Percentiles rank a stretch among this genome's conserved stretches.
Conservation (phyloP, 2,113 vertebrate genomes). For the Paralichthys olivaceus region DNA sequence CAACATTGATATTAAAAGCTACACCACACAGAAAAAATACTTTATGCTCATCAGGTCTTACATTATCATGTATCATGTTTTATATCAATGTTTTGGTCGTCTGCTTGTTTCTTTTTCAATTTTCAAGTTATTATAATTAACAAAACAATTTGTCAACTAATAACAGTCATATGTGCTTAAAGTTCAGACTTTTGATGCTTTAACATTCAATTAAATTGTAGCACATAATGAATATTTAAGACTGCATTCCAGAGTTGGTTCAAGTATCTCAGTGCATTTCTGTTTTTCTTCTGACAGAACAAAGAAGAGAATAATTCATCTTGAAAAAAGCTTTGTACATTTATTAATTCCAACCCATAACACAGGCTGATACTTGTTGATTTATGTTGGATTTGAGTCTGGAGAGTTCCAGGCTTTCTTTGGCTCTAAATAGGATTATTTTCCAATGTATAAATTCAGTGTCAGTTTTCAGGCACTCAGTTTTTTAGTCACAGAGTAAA, state of each 20-base stretch:
- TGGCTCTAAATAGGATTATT: slow-evolving; percentile 44
- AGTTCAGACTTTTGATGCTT: too few species aligned
- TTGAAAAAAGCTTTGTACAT: slow-evolving; percentile 35
- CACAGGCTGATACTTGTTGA: slow-evolving; percentile 39
- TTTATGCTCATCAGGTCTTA: too few species aligned
- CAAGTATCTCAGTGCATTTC: too few species aligned
- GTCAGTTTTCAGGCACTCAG: slow-evolving; percentile 39
- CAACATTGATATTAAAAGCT: too few species aligned
- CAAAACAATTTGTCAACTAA: too few species aligned
- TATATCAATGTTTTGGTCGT: too few species aligned
- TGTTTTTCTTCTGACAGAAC: slow-evolving; percentile 41
- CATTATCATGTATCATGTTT: too few species aligned
- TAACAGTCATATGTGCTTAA: neutral
- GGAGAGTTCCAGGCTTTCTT: slow-evolving; percentile 39
- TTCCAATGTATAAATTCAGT: slow-evolving; percentile 51
- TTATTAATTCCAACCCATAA: slow-evolving; percentile 51
- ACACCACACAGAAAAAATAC: too few species aligned
- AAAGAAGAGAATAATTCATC: slow-evolving; percentile 30
- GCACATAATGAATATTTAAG: neutral
- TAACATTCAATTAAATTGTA: too few species aligned
- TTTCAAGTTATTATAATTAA: too few species aligned
- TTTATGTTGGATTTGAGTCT: slow-evolving; percentile 24
- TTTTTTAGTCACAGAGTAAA: slow-evolving; percentile 16
- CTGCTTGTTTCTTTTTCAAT: too few species aligned
- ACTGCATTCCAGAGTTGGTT: neutral